phyloP scores from a whole-genome alignment of 37 sponge, comb jelly and placozoan species.

The Ianthella basta region DNA sequence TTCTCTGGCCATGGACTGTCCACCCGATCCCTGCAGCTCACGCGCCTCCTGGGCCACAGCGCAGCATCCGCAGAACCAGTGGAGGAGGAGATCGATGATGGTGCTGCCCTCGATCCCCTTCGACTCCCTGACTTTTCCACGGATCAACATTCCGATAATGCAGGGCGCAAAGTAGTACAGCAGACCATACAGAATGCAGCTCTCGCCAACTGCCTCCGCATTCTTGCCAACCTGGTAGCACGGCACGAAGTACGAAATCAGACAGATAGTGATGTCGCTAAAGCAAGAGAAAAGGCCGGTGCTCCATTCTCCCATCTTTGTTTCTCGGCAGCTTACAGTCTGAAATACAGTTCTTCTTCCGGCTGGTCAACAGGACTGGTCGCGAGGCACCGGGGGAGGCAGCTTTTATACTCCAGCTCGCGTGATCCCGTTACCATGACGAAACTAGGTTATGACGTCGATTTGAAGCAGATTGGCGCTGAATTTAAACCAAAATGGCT shows the following conservation, averaged over 20 bases:
- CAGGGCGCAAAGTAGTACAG: neutral
- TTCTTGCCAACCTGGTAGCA: constrained; percentile 36
- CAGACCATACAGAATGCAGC: constrained; percentile 7
- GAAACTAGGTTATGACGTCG: too few species aligned
- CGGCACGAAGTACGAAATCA: constrained; percentile 22
- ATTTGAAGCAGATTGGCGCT: too few species aligned
- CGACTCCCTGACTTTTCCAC: constrained; percentile 23
- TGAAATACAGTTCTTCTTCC: too few species aligned
- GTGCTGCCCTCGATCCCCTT: constrained; percentile 37
- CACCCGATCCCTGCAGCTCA: constrained; percentile 28
- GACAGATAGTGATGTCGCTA: constrained; percentile 27
- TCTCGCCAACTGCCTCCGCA: constrained; percentile 32
- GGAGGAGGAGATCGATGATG: constrained; percentile 21
- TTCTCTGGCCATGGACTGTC: constrained; percentile 27
- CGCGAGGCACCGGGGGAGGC: too few species aligned
- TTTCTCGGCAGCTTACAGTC: too few species aligned
- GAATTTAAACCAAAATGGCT: too few species aligned
- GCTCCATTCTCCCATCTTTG: constrained; percentile 21
- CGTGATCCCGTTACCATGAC: too few species aligned
- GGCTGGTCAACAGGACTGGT: too few species aligned
- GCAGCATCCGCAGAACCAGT: constrained; percentile 27
- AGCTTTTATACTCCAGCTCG: too few species aligned
- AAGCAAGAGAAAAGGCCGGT: constrained; percentile 34
- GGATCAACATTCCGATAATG: constrained; percentile 15
- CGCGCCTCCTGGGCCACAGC: constrained; percentile 27